Percentiles rank a stretch among this genome's conserved stretches.
phyloP scores from a whole-genome alignment of 2,113 vertebrate species.

The Microtus richardsoni region DNA sequence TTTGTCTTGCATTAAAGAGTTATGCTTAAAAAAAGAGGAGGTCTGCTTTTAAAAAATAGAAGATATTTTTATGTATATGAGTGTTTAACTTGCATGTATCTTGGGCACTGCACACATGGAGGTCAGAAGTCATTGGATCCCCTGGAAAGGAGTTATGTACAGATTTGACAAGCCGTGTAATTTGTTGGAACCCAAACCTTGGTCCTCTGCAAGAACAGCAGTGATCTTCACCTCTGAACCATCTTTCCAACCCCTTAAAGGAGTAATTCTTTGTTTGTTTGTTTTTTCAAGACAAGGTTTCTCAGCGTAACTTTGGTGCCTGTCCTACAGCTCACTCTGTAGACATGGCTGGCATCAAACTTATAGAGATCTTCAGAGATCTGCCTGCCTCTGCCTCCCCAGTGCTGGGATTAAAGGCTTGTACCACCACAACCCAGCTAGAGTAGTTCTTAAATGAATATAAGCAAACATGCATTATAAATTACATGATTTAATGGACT shows the following conservation, averaged over 20 bases:
- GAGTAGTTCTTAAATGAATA: neutral
- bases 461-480: neutral
- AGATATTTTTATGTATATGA: neutral
- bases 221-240: neutral
- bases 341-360: too few species aligned
- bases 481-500: neutral
- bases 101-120: neutral
- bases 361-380: too few species aligned
- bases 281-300: too few species aligned
- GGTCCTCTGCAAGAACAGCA: neutral
- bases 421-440: neutral
- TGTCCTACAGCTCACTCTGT: too few species aligned
- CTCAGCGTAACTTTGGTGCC: too few species aligned
- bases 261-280: neutral
- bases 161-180: neutral
- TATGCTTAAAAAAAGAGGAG: neutral
- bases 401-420: too few species aligned
- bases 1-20: neutral
- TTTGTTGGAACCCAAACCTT: neutral
- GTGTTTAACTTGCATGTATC: neutral
- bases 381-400: too few species aligned
- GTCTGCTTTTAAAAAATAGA: neutral
- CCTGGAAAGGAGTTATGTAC: neutral
- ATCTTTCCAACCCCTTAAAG: neutral
- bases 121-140: neutral